Conservation (phyloP, 1,140 invertebrate genomes). For the Drosophila leontia region DNA sequence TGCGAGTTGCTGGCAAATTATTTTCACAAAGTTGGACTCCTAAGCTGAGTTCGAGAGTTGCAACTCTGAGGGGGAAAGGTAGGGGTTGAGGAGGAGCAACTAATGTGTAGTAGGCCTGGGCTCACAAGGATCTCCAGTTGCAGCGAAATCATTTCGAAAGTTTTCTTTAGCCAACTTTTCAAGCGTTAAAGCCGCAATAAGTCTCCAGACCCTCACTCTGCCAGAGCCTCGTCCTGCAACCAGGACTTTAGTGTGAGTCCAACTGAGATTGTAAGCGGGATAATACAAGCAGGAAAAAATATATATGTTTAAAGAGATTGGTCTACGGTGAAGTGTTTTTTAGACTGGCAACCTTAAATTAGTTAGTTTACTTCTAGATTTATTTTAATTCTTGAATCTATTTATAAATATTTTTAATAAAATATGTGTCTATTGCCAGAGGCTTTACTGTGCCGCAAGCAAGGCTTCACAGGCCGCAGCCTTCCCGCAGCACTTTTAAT, state of each 20-base stretch:
- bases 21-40: constrained; percentile 43
- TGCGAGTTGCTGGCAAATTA: constrained; percentile 44
- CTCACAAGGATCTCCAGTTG: constrained; percentile 33
- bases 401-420: neutral
- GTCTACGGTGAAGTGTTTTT: neutral
- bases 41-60: constrained; percentile 47
- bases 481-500: constrained; percentile 52
- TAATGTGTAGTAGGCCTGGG: constrained; percentile 36
- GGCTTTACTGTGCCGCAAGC: constrained; percentile 15
- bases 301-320: neutral
- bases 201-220: constrained; percentile 13
- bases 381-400: too few relatives aligned
- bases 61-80: neutral
- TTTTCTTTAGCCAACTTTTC: constrained; percentile 59
- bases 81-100: neutral
- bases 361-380: neutral
- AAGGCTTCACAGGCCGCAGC: constrained; percentile 3
- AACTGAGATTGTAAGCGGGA: constrained; percentile 45
- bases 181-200: constrained; percentile 69
- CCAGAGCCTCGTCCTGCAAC: constrained; percentile 19
- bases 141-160: constrained; percentile 59
- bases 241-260: constrained; percentile 32
- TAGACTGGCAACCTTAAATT: too few relatives aligned
- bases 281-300: constrained; percentile 5
- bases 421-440: neutral